Evolutionary conservation across 2,888 invertebrate genomes (phyloP).

Genomic region (Erebia epiphron): DNA sequence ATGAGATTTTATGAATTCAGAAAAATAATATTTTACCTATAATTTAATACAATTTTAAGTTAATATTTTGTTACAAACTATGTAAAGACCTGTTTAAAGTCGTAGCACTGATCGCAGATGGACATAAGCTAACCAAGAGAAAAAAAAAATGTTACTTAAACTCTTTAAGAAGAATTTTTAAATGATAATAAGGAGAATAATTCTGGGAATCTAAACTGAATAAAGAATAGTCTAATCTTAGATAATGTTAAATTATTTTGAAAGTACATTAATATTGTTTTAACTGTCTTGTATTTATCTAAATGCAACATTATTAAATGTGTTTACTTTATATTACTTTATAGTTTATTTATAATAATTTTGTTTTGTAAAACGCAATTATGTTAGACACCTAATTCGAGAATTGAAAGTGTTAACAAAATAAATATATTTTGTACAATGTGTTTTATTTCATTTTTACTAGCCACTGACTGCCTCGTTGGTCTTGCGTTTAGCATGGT

Average conservation of each 20-base stretch:
- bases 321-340: constrained; percentile 22
- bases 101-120: too few relatives aligned
- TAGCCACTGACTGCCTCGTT: not conserved
- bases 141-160: too few relatives aligned
- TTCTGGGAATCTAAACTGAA: not conserved
- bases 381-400: constrained; percentile 41
- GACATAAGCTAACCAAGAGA: too few relatives aligned
- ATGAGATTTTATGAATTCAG: not conserved
- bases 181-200: not conserved
- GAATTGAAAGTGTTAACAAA: constrained; percentile 55
- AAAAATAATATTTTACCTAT: too few relatives aligned
- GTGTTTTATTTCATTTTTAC: constrained; percentile 27
- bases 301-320: constrained; percentile 15
- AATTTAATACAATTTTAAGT: too few relatives aligned
- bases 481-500: too few relatives aligned
- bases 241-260: too few relatives aligned
- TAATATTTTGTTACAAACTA: constrained; percentile 11
- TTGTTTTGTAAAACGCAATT: constrained; percentile 41
- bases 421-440: constrained; percentile 64
- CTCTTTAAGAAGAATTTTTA: not conserved
- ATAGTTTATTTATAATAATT: not conserved
- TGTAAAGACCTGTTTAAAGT: too few relatives aligned
- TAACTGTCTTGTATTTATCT: not conserved
- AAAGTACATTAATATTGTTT: not conserved
- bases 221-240: too few relatives aligned